phyloP scores from a whole-genome alignment of 2,113 vertebrate species.

The Saguinus imperator region DNA sequence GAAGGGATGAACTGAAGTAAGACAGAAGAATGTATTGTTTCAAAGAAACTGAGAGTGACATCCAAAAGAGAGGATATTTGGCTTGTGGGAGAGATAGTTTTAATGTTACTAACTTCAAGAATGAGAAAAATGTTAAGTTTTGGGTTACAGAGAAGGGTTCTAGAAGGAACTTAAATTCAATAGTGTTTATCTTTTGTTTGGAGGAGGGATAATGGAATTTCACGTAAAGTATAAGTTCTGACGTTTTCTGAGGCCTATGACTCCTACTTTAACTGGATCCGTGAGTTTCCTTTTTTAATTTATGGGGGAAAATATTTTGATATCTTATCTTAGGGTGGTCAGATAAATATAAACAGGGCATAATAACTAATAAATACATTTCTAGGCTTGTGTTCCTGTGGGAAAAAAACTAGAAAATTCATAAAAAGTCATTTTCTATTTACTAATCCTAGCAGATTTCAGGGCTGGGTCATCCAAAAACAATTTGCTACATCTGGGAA shows the following conservation, averaged over 20 bases:
- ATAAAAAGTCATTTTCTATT: constrained; percentile 56
- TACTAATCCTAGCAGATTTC: constrained; percentile 61
- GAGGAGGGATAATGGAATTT: not conserved
- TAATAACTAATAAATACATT: constrained; percentile 30
- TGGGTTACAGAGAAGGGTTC: not conserved
- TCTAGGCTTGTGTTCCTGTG: not conserved
- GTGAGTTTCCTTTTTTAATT: not conserved
- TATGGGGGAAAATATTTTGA: not conserved
- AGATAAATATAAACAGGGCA: not conserved
- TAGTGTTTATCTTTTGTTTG: not conserved
- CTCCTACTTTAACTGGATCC: not conserved
- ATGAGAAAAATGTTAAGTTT: not conserved
- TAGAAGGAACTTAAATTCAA: not conserved
- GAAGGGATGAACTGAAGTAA: not conserved
- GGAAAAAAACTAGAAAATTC: not conserved
- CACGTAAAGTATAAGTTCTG: not conserved
- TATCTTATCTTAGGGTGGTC: not conserved
- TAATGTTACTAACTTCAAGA: not conserved
- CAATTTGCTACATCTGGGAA: constrained; percentile 58
- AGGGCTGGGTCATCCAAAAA: constrained; percentile 66
- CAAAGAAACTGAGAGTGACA: not conserved
- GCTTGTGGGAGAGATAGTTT: not conserved
- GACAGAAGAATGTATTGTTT: not conserved
- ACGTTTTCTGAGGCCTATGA: not conserved
- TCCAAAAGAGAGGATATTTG: not conserved